Evolutionary conservation across 2,888 invertebrate species (phyloP).

Genomic region (Sepiola atlantica): DNA sequence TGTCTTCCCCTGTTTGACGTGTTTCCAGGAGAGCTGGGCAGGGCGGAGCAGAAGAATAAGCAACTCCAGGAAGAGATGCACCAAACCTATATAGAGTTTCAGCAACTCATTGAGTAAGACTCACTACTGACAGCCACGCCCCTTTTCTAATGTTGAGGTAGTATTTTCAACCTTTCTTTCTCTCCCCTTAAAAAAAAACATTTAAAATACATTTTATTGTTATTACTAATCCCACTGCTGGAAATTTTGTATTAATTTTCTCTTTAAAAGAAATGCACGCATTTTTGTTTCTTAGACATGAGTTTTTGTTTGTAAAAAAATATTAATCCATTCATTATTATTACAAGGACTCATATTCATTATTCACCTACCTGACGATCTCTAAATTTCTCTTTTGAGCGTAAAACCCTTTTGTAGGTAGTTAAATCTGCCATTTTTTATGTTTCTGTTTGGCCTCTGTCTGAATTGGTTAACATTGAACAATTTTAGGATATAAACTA

Average conservation of each 20-base stretch:
- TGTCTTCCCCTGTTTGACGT: constrained; percentile 53
- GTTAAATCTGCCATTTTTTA: too few species aligned
- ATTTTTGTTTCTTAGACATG: not conserved
- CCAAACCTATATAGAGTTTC: constrained; percentile 59
- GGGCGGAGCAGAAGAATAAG: constrained; percentile 95
- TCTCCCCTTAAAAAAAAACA: not conserved
- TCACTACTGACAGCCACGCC: constrained; percentile 35
- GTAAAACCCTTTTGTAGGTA: too few species aligned
- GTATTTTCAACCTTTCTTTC: constrained; percentile 33
- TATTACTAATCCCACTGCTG: not conserved
- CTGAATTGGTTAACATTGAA: too few species aligned
- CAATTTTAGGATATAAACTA: too few species aligned
- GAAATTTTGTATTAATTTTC: not conserved
- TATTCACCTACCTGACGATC: too few species aligned
- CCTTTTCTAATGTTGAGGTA: constrained; percentile 45
- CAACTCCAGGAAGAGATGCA: constrained; percentile 98
- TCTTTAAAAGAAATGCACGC: not conserved
- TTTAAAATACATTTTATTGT: not conserved
- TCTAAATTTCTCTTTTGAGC: too few species aligned
- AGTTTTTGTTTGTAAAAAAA: not conserved
- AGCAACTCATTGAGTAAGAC: constrained; percentile 46
- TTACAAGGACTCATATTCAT: not conserved
- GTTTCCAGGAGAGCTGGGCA: constrained; percentile 60
- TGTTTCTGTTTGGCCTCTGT: too few species aligned
- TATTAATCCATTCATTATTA: not conserved